phyloP scores from a whole-genome alignment of 2,888 invertebrate genomes.

The Ametastegia equiseti region DNA sequence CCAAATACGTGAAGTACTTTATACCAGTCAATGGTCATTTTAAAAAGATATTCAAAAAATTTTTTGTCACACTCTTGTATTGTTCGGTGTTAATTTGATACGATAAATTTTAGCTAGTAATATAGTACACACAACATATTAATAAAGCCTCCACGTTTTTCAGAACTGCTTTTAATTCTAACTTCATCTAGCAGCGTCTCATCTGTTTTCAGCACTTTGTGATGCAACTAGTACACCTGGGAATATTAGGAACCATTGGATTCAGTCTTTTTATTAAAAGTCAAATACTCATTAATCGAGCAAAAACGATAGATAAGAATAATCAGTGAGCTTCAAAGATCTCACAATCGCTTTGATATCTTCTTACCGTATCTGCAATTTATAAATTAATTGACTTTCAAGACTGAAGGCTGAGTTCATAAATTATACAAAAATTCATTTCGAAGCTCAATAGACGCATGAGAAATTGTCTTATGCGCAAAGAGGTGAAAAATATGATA shows the following conservation, averaged over 20 bases:
- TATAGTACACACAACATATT: conserved; percentile 2
- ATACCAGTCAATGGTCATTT: conserved; percentile 6
- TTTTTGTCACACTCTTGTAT: not conserved
- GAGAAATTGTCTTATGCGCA: conserved; percentile 32
- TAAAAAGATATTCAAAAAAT: conserved; percentile 13
- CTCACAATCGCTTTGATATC: not conserved
- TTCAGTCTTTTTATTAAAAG: not conserved
- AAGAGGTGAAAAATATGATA: conserved; percentile 18
- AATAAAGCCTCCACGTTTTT: conserved; percentile 9
- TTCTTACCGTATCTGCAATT: not conserved
- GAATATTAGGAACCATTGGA: not conserved
- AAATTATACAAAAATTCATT: not conserved
- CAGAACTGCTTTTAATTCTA: not conserved
- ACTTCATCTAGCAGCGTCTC: not conserved
- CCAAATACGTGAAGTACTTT: conserved; percentile 7
- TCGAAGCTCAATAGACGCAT: conserved; percentile 29
- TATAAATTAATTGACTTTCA: not conserved
- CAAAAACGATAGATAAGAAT: not conserved
- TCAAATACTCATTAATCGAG: not conserved
- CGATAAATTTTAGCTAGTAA: conserved; percentile 25
- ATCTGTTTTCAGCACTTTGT: conserved; percentile 25
- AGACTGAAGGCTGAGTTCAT: not conserved
- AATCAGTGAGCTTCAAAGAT: not conserved
- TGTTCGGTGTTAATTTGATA: not conserved
- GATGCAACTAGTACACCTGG: conserved; percentile 19